Base-by-base conservation (phyloP, 2,797 vertebrate species). In the Oreortyx pictus region DNA sequence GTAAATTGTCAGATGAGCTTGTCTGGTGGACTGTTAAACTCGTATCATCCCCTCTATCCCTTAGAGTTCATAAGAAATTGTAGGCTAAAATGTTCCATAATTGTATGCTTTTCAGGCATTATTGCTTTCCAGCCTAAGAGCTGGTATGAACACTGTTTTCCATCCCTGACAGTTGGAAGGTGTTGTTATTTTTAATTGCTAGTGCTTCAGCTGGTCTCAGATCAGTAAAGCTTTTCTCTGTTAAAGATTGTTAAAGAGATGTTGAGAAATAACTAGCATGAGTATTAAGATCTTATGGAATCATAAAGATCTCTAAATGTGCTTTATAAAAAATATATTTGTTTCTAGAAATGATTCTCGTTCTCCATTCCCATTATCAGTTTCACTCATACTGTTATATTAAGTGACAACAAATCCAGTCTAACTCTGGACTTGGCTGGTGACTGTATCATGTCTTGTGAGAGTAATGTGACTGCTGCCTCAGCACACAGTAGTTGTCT, bases 41-140 rank as follows among this genome's bases (percentile, higher is more conserved):
- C 2, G 7, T 65, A 35, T 11, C 19, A n/a, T n/a, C 35, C 23
- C 54, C 47, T 71, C n/a, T 0, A 3, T 46, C 20, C 24, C 59
- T 61, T 50, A 86, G 25, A n/a, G 44, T 82, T 75, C 6, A 17
- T 91, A 95, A 96, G 80, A 83, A 73, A 70, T 49, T 81, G 27
- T 62, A 86, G 52, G 81, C 84, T 46, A 72, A 88, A 95, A 80
- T 91, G 37, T 95, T 95, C 86, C 76, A 35, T 89, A 88, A 94
- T 79, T 71, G 22, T 15, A 19, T 18, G 25, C 37, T 94, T 95
- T 80, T 91, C 39, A 82, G 61, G 33, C 37, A 16, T 80, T 65
- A 76, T 50, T 95, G 47, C 79, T 96, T 95, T 92, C 31, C 61
- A 86, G 77, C 57, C 52, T 59, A 75, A 62, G 61, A 49, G 16